Percentiles rank a stretch among this genome's conserved stretches.
Conservation (phyloP, 2,888 invertebrate genomes). For the Cheilosia vulpina region DNA sequence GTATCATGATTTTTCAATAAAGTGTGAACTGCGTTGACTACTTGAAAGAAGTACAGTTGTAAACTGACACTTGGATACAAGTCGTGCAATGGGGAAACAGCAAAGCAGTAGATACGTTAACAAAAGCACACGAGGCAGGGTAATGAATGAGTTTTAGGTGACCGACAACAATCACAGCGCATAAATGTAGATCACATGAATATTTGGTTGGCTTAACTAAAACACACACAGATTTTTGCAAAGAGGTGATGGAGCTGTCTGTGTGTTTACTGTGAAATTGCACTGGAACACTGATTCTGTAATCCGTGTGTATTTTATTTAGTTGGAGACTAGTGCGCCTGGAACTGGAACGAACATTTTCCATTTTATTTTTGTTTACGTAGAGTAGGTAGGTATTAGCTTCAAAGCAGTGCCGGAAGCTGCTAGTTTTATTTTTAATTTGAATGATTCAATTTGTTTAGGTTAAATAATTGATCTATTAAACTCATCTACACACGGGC, state of each 20-base stretch:
- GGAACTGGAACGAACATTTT: too few relatives aligned
- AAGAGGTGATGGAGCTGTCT: neutral
- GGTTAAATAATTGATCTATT: too few relatives aligned
- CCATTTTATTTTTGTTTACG: too few relatives aligned
- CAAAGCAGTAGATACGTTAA: neutral
- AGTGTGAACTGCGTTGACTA: neutral
- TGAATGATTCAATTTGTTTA: too few relatives aligned
- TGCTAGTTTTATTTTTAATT: too few relatives aligned
- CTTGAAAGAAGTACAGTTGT: neutral
- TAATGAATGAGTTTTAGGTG: neutral
- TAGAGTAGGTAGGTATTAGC: too few relatives aligned
- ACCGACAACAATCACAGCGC: neutral
- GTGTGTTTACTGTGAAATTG: too few relatives aligned
- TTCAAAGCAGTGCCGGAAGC: too few relatives aligned
- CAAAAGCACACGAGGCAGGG: neutral
- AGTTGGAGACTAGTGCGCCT: too few relatives aligned
- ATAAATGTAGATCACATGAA: slow-evolving; percentile 7
- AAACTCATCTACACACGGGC: too few relatives aligned
- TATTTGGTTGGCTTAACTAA: slow-evolving; percentile 1
- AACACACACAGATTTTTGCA: neutral
- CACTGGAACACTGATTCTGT: too few relatives aligned
- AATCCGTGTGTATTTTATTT: too few relatives aligned
- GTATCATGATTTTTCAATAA: neutral
- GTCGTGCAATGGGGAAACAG: slow-evolving; percentile 2
- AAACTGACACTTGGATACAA: slow-evolving; percentile 15